Evolutionary conservation across 2,888 invertebrate species (phyloP).

Genomic region (Chymomyza procnemis): DNA sequence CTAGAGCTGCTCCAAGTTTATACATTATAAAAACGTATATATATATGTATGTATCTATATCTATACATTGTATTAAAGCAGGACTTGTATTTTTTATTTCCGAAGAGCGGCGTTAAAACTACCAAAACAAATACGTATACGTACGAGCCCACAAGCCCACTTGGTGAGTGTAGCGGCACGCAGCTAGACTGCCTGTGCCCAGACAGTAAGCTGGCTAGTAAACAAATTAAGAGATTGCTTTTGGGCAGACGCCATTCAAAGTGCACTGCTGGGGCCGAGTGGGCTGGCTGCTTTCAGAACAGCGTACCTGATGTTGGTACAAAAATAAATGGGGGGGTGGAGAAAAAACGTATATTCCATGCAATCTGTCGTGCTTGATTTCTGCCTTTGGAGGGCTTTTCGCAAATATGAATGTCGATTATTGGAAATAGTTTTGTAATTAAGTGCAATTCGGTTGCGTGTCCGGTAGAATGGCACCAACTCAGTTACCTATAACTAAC

Average conservation of each 20-base stretch:
- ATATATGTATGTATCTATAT: no score
- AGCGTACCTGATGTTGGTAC: no score
- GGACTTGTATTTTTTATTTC: slow-evolving; percentile 42
- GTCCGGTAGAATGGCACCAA: slow-evolving; percentile 63
- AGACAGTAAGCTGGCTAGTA: slow-evolving; percentile 61
- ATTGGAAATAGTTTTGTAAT: slow-evolving; percentile 64
- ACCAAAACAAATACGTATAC: slow-evolving; percentile 30
- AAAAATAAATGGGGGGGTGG: no score
- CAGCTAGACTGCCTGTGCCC: background rate
- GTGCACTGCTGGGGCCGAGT: no score
- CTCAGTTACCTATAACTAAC: slow-evolving; percentile 3
- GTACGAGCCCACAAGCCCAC: background rate
- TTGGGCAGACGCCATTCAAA: slow-evolving; percentile 47
- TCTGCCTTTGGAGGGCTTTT: no score
- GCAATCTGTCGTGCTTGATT: no score
- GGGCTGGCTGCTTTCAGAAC: no score
- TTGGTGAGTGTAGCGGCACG: background rate
- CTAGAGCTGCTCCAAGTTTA: background rate
- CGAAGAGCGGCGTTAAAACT: slow-evolving; percentile 54
- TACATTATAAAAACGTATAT: no score
- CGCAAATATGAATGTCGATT: no score
- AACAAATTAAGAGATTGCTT: slow-evolving; percentile 70
- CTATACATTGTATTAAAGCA: no score
- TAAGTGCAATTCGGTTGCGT: slow-evolving; percentile 70
- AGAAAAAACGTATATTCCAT: no score